phyloP scores from a whole-genome alignment of 2,888 invertebrate species.

The Linyphia triangularis region DNA sequence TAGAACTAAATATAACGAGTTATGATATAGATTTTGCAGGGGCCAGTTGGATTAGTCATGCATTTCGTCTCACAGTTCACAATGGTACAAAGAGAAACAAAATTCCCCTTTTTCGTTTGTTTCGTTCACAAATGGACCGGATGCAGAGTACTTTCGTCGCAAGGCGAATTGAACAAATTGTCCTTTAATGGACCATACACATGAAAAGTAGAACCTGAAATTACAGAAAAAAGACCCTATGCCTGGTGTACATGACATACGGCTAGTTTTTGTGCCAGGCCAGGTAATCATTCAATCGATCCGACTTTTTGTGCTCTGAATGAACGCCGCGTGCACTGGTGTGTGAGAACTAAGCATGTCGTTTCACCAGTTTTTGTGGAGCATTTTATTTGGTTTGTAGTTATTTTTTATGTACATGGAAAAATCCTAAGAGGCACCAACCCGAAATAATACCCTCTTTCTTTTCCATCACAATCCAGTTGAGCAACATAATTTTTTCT shows the following conservation, averaged over 20 bases:
- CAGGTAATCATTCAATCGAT: constrained; percentile 43
- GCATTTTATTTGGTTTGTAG: neutral
- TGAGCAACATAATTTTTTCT: neutral
- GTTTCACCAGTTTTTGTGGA: constrained; percentile 12
- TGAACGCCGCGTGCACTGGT: constrained; percentile 14
- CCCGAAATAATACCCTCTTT: neutral
- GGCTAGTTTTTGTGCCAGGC: constrained; percentile 15
- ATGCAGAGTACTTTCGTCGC: constrained; percentile 20
- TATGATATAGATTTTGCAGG: neutral
- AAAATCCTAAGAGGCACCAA: neutral
- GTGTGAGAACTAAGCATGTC: constrained; percentile 19
- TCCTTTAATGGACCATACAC: constrained; percentile 56
- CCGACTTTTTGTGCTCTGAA: constrained; percentile 7
- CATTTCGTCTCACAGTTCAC: neutral
- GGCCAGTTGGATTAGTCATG: neutral
- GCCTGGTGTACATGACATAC: constrained; percentile 32
- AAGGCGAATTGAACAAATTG: constrained; percentile 65
- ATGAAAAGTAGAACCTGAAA: constrained; percentile 36
- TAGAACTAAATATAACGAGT: neutral
- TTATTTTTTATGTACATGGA: neutral
- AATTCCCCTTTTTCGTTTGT: neutral
- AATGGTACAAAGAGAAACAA: neutral
- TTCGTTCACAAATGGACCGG: constrained; percentile 51
- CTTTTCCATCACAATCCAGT: neutral
- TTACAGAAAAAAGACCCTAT: constrained; percentile 37